These are phyloP conservation scores for Burhinus bistriatus DNA, from an alignment of 2,113 vertebrate species.

Conservation along the genomic window DNA sequence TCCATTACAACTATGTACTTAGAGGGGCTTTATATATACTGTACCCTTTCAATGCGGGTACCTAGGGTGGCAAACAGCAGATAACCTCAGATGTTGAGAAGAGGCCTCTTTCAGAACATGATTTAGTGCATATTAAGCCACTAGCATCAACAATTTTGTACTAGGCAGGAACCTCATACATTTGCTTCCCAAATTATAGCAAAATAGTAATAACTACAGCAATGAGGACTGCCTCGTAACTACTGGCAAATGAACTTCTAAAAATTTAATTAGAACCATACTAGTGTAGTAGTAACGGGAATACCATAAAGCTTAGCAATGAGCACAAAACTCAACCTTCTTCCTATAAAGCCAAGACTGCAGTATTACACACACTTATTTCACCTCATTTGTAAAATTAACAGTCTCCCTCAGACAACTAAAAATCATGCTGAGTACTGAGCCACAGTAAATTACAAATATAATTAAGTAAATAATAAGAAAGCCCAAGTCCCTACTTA, in stretches of 20 bases:
- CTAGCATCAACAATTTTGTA: background rate
- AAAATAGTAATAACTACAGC: background rate
- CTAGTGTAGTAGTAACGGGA: background rate
- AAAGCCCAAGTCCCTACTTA: conserved; percentile 28
- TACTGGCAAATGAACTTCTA: background rate
- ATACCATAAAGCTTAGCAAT: background rate
- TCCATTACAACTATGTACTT: background rate
- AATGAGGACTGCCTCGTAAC: background rate
- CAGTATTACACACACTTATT: background rate
- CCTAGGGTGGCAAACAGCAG: background rate
- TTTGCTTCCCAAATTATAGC: background rate
- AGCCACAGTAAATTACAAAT: conserved; percentile 43
- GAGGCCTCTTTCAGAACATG: background rate
- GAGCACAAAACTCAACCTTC: background rate
- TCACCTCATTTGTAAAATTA: conserved; percentile 41
- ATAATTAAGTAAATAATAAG: conserved; percentile 59
- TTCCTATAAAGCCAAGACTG: background rate
- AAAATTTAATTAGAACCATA: conserved; percentile 20
- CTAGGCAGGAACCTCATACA: background rate
- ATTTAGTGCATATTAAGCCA: background rate
- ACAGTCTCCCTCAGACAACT: conserved; percentile 36
- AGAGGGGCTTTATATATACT: background rate
- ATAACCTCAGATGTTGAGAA: background rate
- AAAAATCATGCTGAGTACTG: conserved; percentile 48
- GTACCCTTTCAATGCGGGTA: background rate